Evolutionary conservation across 2,888 invertebrate species (phyloP).

Genomic region (Autographa gamma): DNA sequence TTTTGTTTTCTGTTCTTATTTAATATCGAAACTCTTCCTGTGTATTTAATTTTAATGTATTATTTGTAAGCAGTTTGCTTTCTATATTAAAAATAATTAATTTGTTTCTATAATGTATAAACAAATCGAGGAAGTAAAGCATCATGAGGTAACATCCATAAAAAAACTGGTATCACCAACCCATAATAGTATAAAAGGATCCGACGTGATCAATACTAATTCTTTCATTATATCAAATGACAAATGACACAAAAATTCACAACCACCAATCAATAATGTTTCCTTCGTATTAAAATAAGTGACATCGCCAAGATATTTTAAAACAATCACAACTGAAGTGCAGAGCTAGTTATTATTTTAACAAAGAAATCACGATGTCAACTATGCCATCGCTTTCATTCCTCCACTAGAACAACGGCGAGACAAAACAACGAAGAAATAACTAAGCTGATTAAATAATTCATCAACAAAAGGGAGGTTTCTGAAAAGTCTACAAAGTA

Average conservation of each 20-base stretch:
- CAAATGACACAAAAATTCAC: no score
- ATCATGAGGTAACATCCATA: no score
- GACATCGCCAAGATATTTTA: no score
- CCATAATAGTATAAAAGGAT: no score
- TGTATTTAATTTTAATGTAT: not conserved
- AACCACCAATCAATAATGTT: no score
- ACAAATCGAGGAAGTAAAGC: no score
- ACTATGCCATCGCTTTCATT: not conserved
- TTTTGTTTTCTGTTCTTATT: constrained; percentile 39
- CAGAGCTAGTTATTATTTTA: not conserved
- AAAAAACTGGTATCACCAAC: no score
- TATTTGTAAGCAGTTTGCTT: not conserved
- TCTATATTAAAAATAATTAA: not conserved
- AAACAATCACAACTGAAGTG: no score
- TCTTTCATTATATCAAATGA: no score
- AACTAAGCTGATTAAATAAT: constrained; percentile 3
- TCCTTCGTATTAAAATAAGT: no score
- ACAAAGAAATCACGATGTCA: not conserved
- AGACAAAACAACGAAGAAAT: not conserved
- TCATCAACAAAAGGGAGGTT: not conserved
- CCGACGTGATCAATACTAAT: no score
- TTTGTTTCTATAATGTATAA: not conserved
- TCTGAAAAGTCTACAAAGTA: constrained; percentile 4
- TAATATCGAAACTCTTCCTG: not conserved
- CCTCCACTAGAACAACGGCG: not conserved